Evolutionary conservation across 2,888 invertebrate genomes (phyloP), one percentile per base, ranked within the genome.

Genomic region (Epinotia demarniana): DNA sequence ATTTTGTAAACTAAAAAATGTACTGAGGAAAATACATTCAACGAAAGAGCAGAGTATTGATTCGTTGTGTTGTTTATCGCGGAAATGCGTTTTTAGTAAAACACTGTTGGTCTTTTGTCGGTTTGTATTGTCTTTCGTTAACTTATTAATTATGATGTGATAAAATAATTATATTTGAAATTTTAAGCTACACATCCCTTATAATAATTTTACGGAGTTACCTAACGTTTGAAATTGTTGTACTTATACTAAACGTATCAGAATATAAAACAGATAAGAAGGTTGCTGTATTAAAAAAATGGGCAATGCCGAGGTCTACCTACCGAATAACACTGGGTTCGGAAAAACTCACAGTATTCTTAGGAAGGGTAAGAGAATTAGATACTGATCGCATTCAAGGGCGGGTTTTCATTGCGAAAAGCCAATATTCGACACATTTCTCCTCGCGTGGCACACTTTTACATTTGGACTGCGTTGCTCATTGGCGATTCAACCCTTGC

Each of bases 401-500:
- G 82, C 80, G 84, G 85, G 85, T 86, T 89, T 88, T 90, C 87
- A 90, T 89, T 87, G 89, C 80, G 84, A 88, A 87, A 85, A 87
- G 87, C 85, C 89, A 88, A 90, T 90, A 89, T 88, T 88, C 88
- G 88, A 89, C 90, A 90, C 89, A 67, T 89, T 88, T 88, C 88
- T 84, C 85, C 85, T 86, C 85, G 84, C 87, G 85, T 85, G 87
- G 87, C 87, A 88, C 88, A 89, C 87, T 91, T 92, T 91, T 89
- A 90, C 89, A 90, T 91, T 92, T 90, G 88, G 90, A 88, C 89
- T 88, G 86, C 86, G 86, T 83, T 88, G 83, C 92, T 93, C 93
- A 93, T 93, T 93, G 93, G 87, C 87, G 89, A 93, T 93, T 92
- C 93, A 92, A 92, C 93, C 93, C 93, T 92, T 92, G 92, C 90